A percentile compares a stretch with the other conserved stretches of the same genome.
phyloP scores from a whole-genome alignment of 37 sponge, comb jelly and placozoan genomes.

The Hormiphora californensis region DNA sequence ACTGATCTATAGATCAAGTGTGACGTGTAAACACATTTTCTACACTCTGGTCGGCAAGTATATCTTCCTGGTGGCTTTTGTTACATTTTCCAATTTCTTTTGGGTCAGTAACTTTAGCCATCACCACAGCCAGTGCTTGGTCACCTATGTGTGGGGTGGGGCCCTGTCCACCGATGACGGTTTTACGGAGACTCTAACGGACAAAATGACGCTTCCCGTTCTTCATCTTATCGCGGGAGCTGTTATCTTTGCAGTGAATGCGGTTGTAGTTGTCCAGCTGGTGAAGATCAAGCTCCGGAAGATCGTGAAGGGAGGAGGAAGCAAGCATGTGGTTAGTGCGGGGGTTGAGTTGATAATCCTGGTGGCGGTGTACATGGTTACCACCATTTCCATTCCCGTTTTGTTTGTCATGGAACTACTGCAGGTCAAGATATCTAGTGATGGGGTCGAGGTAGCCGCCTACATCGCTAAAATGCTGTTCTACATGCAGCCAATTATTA shows the following conservation, averaged over 20 bases:
- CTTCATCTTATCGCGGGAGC: not conserved
- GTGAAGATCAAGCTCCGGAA: not conserved
- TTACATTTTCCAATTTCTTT: not conserved
- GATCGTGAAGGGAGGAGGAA: not conserved
- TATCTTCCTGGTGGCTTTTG: not conserved
- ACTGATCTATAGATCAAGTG: not conserved
- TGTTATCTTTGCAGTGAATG: not conserved
- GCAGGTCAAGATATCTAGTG: not conserved
- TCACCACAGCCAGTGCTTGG: not conserved
- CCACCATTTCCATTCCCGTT: not conserved
- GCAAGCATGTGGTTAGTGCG: not conserved
- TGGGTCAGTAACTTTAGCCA: not conserved
- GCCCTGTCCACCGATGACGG: not conserved
- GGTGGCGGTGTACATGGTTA: conserved; percentile 8
- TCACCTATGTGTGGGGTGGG: not conserved
- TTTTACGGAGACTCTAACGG: not conserved
- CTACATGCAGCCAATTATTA: not conserved
- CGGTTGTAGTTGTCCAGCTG: not conserved
- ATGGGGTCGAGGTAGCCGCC: not conserved
- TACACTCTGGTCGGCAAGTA: not conserved
- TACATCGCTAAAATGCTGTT: not conserved
- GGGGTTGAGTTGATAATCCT: not conserved
- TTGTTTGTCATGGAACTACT: not conserved
- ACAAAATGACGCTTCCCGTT: not conserved
- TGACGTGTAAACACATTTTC: not conserved